These are phyloP conservation scores for Catamblyrhynchus diadema DNA, from an alignment of 2,797 vertebrate genomes.

Conservation along the genomic window DNA sequence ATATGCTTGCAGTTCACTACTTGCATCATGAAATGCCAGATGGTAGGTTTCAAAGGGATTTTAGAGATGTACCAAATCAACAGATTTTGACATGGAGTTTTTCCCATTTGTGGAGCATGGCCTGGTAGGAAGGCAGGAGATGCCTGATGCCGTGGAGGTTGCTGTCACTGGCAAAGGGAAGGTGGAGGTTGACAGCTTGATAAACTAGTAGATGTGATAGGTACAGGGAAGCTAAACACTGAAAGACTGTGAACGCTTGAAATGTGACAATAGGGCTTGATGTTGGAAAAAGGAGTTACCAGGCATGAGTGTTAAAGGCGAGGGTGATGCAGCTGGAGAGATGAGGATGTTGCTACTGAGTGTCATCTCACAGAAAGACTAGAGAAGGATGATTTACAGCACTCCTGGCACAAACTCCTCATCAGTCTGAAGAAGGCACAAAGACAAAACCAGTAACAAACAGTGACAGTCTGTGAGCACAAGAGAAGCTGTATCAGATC, in stretches of 20 bases:
- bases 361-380: background rate
- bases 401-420: background rate
- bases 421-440: background rate
- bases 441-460: conserved; percentile 8
- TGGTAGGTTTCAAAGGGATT: conserved; percentile 64
- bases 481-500: background rate
- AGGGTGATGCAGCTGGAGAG: conserved; percentile 4
- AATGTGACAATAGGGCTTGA: conserved; percentile 28
- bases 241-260: background rate
- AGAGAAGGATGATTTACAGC: conserved; percentile 7
- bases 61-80: conserved; percentile 51
- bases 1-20: conserved; percentile 43
- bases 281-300: background rate
- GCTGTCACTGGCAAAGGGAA: conserved; percentile 53
- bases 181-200: conserved; percentile 55
- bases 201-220: conserved; percentile 50
- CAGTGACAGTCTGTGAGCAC: background rate
- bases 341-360: conserved; percentile 11
- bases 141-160: conserved; percentile 42
- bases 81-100: conserved; percentile 59
- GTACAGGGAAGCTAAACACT: conserved; percentile 49
- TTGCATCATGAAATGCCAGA: conserved; percentile 61
- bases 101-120: conserved; percentile 48
- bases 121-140: conserved; percentile 34
- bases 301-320: background rate